phyloP scores from a whole-genome alignment of 2,888 invertebrate genomes.

The Caenorhabditis sp. region DNA sequence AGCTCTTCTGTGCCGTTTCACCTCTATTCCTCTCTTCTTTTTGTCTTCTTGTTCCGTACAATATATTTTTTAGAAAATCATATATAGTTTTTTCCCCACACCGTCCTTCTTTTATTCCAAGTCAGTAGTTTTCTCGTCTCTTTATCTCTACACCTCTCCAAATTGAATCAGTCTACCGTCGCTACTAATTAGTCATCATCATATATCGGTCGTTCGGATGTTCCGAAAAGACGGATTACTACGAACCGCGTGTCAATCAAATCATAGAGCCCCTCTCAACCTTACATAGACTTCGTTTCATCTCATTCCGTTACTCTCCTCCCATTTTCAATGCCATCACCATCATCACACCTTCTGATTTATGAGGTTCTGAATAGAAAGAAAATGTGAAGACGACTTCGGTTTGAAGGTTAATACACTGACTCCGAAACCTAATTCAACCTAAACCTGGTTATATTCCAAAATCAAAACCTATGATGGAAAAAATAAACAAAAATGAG shows the following conservation, averaged over 20 bases:
- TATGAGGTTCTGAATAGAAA: slow-evolving; percentile 49
- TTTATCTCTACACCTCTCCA: background rate
- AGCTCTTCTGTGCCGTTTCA: slow-evolving; percentile 51
- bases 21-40: slow-evolving; percentile 5
- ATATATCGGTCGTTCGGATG: slow-evolving; percentile 23
- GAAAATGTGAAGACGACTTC: background rate
- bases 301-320: slow-evolving; percentile 9
- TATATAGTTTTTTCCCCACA: background rate
- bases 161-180: slow-evolving; percentile 18
- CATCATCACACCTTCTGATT: slow-evolving; percentile 59
- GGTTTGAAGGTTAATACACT: slow-evolving; percentile 56
- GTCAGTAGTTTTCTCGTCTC: slow-evolving; percentile 10
- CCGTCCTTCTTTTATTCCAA: slow-evolving; percentile 4
- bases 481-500: slow-evolving; percentile 48
- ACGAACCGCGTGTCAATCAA: slow-evolving; percentile 48
- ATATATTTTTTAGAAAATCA: background rate
- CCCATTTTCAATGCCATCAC: slow-evolving; percentile 57
- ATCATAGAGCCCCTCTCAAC: slow-evolving; percentile 27
- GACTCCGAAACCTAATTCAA: slow-evolving; percentile 5
- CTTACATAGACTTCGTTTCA: slow-evolving; percentile 4
- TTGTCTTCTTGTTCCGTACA: slow-evolving; percentile 3
- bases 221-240: slow-evolving; percentile 44
- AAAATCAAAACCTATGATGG: slow-evolving; percentile 38
- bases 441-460: slow-evolving; percentile 6
- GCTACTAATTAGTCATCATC: slow-evolving; percentile 53